Conservation (phyloP, 1,140 invertebrate species). For the Leucophenga varia region DNA sequence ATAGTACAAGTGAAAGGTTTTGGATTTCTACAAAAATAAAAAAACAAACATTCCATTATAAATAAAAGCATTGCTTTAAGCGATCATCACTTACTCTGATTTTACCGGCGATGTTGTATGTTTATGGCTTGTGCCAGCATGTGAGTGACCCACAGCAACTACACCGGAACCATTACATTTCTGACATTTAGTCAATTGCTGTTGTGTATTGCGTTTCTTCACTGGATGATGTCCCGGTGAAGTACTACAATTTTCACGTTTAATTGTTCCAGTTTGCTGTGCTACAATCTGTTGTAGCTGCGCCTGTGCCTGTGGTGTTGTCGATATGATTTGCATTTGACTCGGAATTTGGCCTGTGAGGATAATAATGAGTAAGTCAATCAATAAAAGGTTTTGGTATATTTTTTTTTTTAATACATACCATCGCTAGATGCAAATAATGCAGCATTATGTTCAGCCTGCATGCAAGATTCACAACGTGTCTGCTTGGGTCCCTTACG, state of each 20-base stretch:
- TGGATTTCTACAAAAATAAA: slow-evolving; percentile 37
- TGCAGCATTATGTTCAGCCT: slow-evolving; percentile 60
- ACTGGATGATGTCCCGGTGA: slow-evolving; percentile 71
- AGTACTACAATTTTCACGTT: slow-evolving; percentile 26
- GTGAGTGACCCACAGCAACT: slow-evolving; percentile 70
- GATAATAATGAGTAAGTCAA: not conserved
- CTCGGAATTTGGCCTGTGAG: slow-evolving; percentile 39
- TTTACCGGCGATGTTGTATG: slow-evolving; percentile 35
- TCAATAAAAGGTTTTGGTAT: too few species aligned
- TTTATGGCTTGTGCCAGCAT: slow-evolving; percentile 29
- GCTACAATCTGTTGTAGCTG: slow-evolving; percentile 45
- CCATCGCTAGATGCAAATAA: slow-evolving; percentile 68
- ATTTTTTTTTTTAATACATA: slow-evolving; percentile 58
- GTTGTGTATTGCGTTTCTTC: slow-evolving; percentile 76
- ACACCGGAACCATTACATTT: slow-evolving; percentile 86
- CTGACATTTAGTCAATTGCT: slow-evolving; percentile 82
- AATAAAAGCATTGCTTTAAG: slow-evolving; percentile 17
- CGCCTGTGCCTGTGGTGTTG: slow-evolving; percentile 44
- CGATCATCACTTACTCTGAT: slow-evolving; percentile 40
- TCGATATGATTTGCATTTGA: slow-evolving; percentile 47
- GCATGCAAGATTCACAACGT: slow-evolving; percentile 63
- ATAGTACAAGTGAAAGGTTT: slow-evolving; percentile 87
- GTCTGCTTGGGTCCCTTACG: slow-evolving; percentile 63
- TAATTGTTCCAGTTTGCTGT: slow-evolving; percentile 39
- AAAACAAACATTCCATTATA: slow-evolving; percentile 1